Base-by-base conservation (phyloP, 2,797 vertebrate species). In the Poecile montanus region DNA sequence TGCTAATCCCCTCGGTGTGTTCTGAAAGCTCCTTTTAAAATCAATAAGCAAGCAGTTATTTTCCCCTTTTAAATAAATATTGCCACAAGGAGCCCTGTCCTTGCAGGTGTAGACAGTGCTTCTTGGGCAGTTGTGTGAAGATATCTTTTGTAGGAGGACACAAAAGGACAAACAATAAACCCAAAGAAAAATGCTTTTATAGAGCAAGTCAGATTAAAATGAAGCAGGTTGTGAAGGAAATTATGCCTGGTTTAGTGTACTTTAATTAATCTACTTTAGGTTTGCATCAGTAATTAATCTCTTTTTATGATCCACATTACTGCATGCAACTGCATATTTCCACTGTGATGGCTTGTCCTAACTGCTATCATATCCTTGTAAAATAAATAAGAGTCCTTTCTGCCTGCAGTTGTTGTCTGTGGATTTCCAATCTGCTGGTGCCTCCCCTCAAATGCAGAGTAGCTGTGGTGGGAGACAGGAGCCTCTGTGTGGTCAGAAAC, bases 201-300 rank as follows among this genome's bases (percentile, higher is more conserved):
- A 80, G 84, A 78, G 19, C 36, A 78, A 90, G 26, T 84, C 77
- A 74, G 29, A 85, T 88, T 76, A 89, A 90, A 96, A 56, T 88
- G 58, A 68, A 87, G n/a, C 44, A 71, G 38, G 38, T 61, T 88
- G 63, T 75, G 50, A 73, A 94, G 76, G 63, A 94, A 96, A 89
- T 42, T 12, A 75, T 94, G 81, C 62, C 70, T 63, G 47, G 13
- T 79, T 94, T 96, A 90, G 38, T 85, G 32, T 93, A 71, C 32
- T 85, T 88, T 62, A 93, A 88, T 89, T 88, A 77, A 89, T 91
- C 62, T 80, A 78, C 94, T 95, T 89, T 89, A 78, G 56, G 86
- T 92, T 90, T 94, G 77, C 70, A 76, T 90, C 81, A 38, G 73
- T 95, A 94, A 85, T 89, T 88, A 93, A 91, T 94, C 73, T 91